phyloP scores from a whole-genome alignment of 1,140 invertebrate species.

The Asbolus verrucosus region DNA sequence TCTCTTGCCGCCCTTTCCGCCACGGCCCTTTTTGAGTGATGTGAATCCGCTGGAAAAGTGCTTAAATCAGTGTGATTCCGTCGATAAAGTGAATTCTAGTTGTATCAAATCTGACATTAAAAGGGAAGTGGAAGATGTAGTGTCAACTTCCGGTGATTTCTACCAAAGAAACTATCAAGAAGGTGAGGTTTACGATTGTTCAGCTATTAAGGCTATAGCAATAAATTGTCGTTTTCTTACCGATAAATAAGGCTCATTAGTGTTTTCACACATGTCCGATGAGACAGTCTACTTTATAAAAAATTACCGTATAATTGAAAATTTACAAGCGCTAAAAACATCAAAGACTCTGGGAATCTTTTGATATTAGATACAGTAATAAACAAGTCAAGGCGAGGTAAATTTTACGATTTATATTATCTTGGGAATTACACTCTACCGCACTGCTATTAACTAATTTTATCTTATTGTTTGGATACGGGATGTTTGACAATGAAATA shows the following conservation, averaged over 20 bases:
- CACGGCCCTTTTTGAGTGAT: background rate
- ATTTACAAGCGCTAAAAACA: constrained; percentile 43
- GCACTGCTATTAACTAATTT: constrained; percentile 41
- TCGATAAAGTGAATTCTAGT: too few relatives aligned
- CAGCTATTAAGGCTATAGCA: background rate
- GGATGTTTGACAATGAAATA: constrained; percentile 20
- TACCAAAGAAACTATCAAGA: constrained; percentile 28
- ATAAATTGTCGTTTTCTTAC: constrained; percentile 9
- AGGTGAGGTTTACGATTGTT: constrained; percentile 19
- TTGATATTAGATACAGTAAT: constrained; percentile 43
- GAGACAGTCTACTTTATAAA: constrained; percentile 3
- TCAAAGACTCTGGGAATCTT: constrained; percentile 38
- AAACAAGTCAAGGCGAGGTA: constrained; percentile 37
- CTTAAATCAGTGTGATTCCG: too few relatives aligned
- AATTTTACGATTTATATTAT: constrained; percentile 42
- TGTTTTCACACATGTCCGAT: constrained; percentile 3
- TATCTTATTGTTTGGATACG: constrained; percentile 41
- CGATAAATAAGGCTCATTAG: constrained; percentile 38
- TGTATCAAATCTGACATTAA: constrained; percentile 13
- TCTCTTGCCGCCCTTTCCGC: background rate
- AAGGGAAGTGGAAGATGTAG: constrained; percentile 15
- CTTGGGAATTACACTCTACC: constrained; percentile 23
- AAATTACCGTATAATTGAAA: constrained; percentile 38
- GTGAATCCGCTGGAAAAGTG: background rate
- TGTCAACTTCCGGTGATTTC: constrained; percentile 32